phyloP scores from a whole-genome alignment of 2,797 vertebrate species.

The Sebastes cheni region DNA sequence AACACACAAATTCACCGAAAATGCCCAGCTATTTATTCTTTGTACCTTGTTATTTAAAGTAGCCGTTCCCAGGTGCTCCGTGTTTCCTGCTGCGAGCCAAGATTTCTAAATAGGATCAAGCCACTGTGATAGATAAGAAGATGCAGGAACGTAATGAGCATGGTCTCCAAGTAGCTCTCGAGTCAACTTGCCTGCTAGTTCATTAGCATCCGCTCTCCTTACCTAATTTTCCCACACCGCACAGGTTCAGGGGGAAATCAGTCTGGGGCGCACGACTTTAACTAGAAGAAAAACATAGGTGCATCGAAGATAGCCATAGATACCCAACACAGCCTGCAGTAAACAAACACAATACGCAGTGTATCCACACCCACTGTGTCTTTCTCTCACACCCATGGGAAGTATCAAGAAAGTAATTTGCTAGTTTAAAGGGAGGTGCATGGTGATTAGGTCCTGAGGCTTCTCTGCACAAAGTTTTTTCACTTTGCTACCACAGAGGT shows the following conservation, averaged over 20 bases:
- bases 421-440: constrained; percentile 33
- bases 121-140: not conserved
- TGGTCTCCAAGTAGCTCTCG: constrained; percentile 23
- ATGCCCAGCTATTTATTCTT: not conserved
- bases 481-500: constrained; percentile 44
- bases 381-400: constrained; percentile 17
- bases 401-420: constrained; percentile 43
- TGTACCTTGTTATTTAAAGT: not conserved
- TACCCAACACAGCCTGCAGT: not conserved
- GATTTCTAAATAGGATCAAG: constrained; percentile 3
- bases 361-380: constrained; percentile 9
- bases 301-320: not conserved
- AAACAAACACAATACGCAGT: constrained; percentile 9
- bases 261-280: not conserved
- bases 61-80: not conserved
- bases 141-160: constrained; percentile 18
- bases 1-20: not conserved
- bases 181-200: constrained; percentile 40
- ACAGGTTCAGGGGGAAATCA: constrained; percentile 6
- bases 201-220: constrained; percentile 38
- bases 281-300: not conserved
- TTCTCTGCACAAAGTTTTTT: constrained; percentile 41
- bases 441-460: constrained; percentile 43
- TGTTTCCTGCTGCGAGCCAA: not conserved
- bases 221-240: constrained; percentile 11